Evolutionary conservation across 2,113 vertebrate species (phyloP).

Genomic region (Collichthys lucidus): DNA sequence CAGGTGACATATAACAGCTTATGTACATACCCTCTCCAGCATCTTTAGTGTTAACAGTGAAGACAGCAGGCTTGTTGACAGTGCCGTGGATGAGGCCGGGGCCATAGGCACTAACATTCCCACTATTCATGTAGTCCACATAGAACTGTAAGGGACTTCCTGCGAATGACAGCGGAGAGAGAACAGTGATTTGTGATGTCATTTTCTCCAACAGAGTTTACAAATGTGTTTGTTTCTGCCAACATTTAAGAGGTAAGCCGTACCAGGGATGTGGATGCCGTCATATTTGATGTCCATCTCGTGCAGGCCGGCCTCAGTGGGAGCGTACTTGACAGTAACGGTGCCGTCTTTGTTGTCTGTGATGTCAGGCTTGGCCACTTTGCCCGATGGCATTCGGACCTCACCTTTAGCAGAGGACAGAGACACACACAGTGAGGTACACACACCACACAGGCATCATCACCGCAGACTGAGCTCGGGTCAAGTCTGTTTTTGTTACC

Average conservation of each 20-base stretch:
- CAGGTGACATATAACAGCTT: background rate
- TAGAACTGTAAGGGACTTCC: slow-evolving; percentile 95
- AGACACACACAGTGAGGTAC: background rate
- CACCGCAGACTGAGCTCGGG: too few relatives aligned
- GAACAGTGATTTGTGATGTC: background rate
- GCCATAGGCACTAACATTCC: slow-evolving; percentile 93
- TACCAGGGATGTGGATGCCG: slow-evolving; percentile 94
- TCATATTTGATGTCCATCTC: slow-evolving; percentile 97
- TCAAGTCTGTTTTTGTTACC: slow-evolving; percentile 74
- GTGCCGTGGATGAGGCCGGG: slow-evolving; percentile 93
- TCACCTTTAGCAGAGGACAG: slow-evolving; percentile 82
- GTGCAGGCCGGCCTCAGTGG: slow-evolving; percentile 91
- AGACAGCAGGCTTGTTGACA: slow-evolving; percentile 92
- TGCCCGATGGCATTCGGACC: slow-evolving; percentile 93
- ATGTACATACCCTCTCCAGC: slow-evolving; percentile 88
- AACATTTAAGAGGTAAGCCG: background rate
- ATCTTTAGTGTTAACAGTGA: slow-evolving; percentile 94
- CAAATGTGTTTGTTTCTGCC: background rate
- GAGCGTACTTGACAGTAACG: slow-evolving; percentile 90
- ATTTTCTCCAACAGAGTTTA: too few relatives aligned
- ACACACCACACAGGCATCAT: too few relatives aligned
- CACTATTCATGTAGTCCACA: slow-evolving; percentile 95
- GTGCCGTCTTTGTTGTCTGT: slow-evolving; percentile 94
- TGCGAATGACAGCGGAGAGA: slow-evolving; percentile 50
- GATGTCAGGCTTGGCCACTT: slow-evolving; percentile 91